phyloP scores from a whole-genome alignment of 2,888 invertebrate genomes.

The Drosophila dives region DNA sequence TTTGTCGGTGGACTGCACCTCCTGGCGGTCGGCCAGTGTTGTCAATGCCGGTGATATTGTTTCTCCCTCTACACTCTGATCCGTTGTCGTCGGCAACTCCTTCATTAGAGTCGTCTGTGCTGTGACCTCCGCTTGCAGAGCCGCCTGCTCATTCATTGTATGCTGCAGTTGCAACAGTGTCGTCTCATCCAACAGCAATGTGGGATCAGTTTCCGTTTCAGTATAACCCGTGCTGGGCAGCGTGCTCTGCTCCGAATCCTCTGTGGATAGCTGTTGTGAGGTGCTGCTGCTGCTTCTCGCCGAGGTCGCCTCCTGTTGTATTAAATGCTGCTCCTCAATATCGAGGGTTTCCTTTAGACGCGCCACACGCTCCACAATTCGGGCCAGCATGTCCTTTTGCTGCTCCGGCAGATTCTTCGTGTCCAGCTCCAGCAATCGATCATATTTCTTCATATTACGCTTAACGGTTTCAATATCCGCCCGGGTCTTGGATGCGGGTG shows the following conservation, averaged over 20 bases:
- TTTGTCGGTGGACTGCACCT: conserved; percentile 14
- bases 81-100: conserved; percentile 77
- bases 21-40: conserved; percentile 34
- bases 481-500: conserved; percentile 81
- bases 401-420: conserved; percentile 84
- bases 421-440: conserved; percentile 82
- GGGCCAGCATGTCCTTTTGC: conserved; percentile 84
- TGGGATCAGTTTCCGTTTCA: conserved; percentile 80
- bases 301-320: conserved; percentile 53
- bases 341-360: conserved; percentile 84
- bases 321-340: conserved; percentile 74
- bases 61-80: conserved; percentile 54
- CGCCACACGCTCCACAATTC: conserved; percentile 85
- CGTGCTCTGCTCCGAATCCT: conserved; percentile 56
- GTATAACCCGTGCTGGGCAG: conserved; percentile 52
- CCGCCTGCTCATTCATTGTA: conserved; percentile 80
- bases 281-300: conserved; percentile 43
- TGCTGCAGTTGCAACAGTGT: conserved; percentile 79
- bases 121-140: conserved; percentile 74
- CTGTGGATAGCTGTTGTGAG: conserved; percentile 16
- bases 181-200: conserved; percentile 80
- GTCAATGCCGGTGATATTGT: conserved; percentile 45
- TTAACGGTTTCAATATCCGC: conserved; percentile 84
- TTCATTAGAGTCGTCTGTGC: conserved; percentile 70
- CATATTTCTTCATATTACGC: conserved; percentile 84